These are phyloP conservation scores for Albula glossodonta DNA, from an alignment of 2,113 vertebrate genomes.

Conservation along the genomic window DNA sequence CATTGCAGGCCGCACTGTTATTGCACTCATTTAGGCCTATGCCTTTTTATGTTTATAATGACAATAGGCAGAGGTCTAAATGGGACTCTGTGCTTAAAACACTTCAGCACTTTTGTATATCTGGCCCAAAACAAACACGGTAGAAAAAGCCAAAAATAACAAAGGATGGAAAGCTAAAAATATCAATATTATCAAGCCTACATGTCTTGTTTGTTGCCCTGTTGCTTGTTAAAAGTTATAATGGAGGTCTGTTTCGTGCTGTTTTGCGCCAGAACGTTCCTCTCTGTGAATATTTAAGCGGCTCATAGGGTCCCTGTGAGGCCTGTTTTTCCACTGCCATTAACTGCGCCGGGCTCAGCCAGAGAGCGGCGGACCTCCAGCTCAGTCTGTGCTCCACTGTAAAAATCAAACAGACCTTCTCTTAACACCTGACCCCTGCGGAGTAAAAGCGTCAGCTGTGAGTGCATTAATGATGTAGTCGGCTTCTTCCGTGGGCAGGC, in stretches of 20 bases:
- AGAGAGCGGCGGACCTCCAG: background rate
- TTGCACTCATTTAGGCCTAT: too few relatives aligned
- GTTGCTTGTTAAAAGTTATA: background rate
- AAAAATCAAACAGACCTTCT: conserved; percentile 4
- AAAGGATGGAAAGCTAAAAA: background rate
- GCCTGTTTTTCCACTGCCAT: conserved; percentile 12
- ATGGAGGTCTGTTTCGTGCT: background rate
- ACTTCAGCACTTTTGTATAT: background rate
- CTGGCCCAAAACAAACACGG: background rate
- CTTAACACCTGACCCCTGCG: conserved; percentile 19
- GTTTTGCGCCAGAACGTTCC: background rate
- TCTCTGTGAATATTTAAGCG: conserved; percentile 23
- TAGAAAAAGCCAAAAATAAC: background rate
- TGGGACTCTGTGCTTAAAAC: background rate
- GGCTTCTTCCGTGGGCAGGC: background rate
- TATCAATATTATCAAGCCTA: background rate
- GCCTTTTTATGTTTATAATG: too few relatives aligned
- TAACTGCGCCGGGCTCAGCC: background rate
- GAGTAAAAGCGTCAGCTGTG: background rate
- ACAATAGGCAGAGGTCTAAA: background rate
- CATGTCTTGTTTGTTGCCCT: background rate
- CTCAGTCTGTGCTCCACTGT: background rate
- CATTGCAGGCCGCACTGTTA: too few relatives aligned
- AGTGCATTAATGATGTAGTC: background rate
- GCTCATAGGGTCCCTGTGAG: background rate